Evolutionary conservation across 2,888 invertebrate genomes (phyloP).

Genomic region (Fissipunctia ypsillon): DNA sequence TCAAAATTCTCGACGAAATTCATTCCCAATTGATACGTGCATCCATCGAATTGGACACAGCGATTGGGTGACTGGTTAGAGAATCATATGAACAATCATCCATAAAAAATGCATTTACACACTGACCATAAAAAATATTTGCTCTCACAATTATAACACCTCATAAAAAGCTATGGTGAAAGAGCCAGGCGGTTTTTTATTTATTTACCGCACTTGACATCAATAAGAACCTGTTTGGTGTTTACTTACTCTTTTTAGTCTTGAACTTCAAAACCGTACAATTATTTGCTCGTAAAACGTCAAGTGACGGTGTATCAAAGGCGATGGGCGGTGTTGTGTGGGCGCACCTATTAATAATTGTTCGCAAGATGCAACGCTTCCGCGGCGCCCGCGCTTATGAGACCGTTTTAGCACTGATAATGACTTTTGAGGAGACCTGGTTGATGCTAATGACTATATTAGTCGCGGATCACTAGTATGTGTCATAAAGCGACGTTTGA

Average conservation of each 20-base stretch:
- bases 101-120: slow-evolving; percentile 60
- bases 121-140: slow-evolving; percentile 50
- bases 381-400: slow-evolving; percentile 74
- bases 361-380: slow-evolving; percentile 65
- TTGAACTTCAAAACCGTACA: slow-evolving; percentile 67
- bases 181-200: slow-evolving; percentile 53
- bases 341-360: slow-evolving; percentile 77
- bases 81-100: slow-evolving; percentile 34
- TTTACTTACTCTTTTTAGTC: slow-evolving; percentile 49
- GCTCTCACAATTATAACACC: slow-evolving; percentile 66
- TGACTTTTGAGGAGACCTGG: slow-evolving; percentile 58
- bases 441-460: slow-evolving; percentile 66
- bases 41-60: slow-evolving; percentile 48
- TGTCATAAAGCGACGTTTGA: slow-evolving; percentile 50
- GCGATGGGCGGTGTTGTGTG: slow-evolving; percentile 72
- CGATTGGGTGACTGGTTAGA: slow-evolving; percentile 22
- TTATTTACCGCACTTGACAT: slow-evolving; percentile 61
- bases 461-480: slow-evolving; percentile 51
- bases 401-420: slow-evolving; percentile 64
- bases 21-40: slow-evolving; percentile 21
- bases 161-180: slow-evolving; percentile 60
- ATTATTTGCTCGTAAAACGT: slow-evolving; percentile 65
- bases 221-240: slow-evolving; percentile 51
- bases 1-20: slow-evolving; percentile 15
- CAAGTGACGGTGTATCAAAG: slow-evolving; percentile 72